Evolutionary conservation across 2,888 invertebrate species (phyloP).

Genomic region (Nephrotoma appendiculata): DNA sequence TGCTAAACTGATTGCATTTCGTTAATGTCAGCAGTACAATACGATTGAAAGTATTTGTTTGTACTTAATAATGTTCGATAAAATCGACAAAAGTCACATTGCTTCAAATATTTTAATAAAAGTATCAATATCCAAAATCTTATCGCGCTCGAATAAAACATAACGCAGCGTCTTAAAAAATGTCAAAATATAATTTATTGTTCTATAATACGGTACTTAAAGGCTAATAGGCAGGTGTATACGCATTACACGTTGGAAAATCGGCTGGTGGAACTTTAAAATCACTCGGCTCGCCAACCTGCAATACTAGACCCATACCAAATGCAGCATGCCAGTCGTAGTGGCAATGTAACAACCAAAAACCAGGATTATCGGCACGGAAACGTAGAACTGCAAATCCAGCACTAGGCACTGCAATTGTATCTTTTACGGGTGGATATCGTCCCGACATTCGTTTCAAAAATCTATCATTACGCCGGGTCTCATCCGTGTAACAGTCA

Average conservation of each 20-base stretch:
- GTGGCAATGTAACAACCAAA: slow-evolving; percentile 23
- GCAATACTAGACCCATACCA: slow-evolving; percentile 22
- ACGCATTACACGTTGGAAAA: slow-evolving; percentile 67
- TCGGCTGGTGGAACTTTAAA: slow-evolving; percentile 46
- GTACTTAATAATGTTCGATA: too few species aligned
- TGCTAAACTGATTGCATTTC: too few species aligned
- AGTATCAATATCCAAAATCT: background rate
- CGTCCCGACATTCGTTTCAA: background rate
- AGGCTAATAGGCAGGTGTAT: slow-evolving; percentile 26
- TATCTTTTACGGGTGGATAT: slow-evolving; percentile 19
- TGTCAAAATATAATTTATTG: background rate
- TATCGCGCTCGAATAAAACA: background rate
- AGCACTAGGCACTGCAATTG: slow-evolving; percentile 23
- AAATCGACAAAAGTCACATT: too few species aligned
- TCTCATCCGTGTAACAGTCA: background rate
- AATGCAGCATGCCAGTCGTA: slow-evolving; percentile 22
- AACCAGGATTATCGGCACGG: slow-evolving; percentile 21
- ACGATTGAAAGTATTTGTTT: too few species aligned
- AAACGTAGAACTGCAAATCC: slow-evolving; percentile 24
- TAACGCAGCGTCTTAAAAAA: background rate
- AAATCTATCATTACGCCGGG: background rate
- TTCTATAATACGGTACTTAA: background rate
- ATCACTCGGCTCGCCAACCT: slow-evolving; percentile 39
- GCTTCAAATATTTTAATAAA: too few species aligned
- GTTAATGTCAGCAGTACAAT: too few species aligned